Evolutionary conservation across 2,888 invertebrate genomes (phyloP).

Genomic region (Melanostoma mellinum): DNA sequence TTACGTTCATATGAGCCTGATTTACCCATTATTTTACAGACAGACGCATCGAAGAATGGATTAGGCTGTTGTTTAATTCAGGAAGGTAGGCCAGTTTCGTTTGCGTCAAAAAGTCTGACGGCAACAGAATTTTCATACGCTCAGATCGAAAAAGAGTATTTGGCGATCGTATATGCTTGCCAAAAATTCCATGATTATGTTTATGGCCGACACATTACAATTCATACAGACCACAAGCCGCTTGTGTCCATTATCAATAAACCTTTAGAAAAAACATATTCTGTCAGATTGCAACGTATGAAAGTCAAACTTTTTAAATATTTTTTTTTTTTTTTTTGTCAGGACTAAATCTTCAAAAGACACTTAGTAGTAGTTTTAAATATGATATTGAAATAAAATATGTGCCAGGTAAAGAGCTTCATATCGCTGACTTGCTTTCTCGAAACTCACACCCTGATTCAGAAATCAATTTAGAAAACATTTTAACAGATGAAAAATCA

Average conservation of each 20-base stretch:
- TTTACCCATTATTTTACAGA: background rate
- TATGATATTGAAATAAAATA: slow-evolving; percentile 44
- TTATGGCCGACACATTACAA: slow-evolving; percentile 38
- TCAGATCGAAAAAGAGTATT: slow-evolving; percentile 72
- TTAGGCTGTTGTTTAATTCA: slow-evolving; percentile 70
- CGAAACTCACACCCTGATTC: slow-evolving; percentile 39
- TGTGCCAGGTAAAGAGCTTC: slow-evolving; percentile 42
- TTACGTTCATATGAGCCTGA: background rate
- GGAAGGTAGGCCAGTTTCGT: slow-evolving; percentile 61
- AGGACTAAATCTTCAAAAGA: no score
- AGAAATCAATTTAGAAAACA: slow-evolving; percentile 33
- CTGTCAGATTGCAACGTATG: slow-evolving; percentile 25
- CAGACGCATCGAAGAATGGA: slow-evolving; percentile 53
- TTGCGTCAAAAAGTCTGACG: slow-evolving; percentile 65
- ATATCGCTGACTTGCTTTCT: slow-evolving; percentile 56
- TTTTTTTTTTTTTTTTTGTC: no score
- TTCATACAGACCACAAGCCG: slow-evolving; percentile 55
- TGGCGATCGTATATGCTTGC: no score
- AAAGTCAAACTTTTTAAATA: slow-evolving; percentile 39
- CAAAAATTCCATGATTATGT: slow-evolving; percentile 64
- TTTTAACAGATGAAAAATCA: slow-evolving; percentile 38
- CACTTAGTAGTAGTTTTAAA: no score
- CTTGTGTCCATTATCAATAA: slow-evolving; percentile 43
- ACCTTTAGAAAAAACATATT: slow-evolving; percentile 18
- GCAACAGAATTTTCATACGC: slow-evolving; percentile 45